These are phyloP conservation scores for Clamator glandarius DNA, from an alignment of 2,797 vertebrate genomes.

Conservation along the genomic window DNA sequence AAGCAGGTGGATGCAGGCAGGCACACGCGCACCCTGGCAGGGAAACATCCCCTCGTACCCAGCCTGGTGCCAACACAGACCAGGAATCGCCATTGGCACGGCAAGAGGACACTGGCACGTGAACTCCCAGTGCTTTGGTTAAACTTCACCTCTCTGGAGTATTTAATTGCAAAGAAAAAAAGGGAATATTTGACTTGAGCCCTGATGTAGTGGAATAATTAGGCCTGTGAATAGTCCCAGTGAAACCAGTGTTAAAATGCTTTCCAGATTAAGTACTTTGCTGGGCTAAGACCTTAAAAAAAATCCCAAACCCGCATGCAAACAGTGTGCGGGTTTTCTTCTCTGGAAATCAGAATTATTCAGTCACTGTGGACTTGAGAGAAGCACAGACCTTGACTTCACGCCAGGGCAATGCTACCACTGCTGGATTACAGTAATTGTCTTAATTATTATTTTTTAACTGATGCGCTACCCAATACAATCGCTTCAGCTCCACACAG, in stretches of 20 bases:
- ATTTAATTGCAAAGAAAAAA: no score
- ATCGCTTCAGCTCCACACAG: background rate
- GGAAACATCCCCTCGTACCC: background rate
- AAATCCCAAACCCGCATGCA: background rate
- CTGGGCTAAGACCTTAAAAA: background rate
- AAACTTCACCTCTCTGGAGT: background rate
- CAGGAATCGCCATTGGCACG: background rate
- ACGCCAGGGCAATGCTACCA: background rate
- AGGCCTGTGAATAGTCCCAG: background rate
- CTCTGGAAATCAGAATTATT: background rate
- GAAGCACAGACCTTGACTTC: background rate
- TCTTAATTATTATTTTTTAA: background rate
- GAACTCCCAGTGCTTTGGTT: background rate
- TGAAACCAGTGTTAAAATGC: background rate
- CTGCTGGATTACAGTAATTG: background rate
- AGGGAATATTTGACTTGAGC: no score
- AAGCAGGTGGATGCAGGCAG: background rate
- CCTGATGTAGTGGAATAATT: slow-evolving; percentile 14
- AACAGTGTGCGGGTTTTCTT: background rate
- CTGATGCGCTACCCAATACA: background rate
- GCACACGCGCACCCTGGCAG: accelerated
- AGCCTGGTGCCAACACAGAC: background rate
- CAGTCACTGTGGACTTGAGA: background rate
- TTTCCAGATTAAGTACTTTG: background rate
- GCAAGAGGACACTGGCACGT: accelerated